Evolutionary conservation across 1,140 invertebrate genomes (phyloP).

Genomic region (Hyles euphorbiae): DNA sequence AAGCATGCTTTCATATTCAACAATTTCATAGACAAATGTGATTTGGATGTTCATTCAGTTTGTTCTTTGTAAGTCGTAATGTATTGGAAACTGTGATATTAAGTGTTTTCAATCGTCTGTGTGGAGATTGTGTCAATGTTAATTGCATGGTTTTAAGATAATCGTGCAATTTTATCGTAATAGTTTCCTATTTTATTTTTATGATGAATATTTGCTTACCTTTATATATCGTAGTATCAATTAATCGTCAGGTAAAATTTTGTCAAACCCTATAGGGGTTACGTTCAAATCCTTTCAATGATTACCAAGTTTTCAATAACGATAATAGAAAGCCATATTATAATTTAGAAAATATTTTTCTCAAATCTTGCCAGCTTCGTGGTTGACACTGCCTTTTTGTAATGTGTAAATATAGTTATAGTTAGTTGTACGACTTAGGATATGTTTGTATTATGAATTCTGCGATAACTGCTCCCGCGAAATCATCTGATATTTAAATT

Average conservation of each 20-base stretch:
- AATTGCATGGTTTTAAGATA: conserved; percentile 19
- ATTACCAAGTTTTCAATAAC: conserved; percentile 33
- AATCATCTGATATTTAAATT: too few species aligned
- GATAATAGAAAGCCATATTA: conserved; percentile 65
- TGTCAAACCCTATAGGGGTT: too few species aligned
- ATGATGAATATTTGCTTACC: conserved; percentile 5
- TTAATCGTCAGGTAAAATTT: too few species aligned
- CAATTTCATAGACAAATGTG: conserved; percentile 34
- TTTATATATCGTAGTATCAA: too few species aligned
- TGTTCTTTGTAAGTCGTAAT: conserved; percentile 27
- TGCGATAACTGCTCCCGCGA: too few species aligned
- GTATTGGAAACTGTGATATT: conserved; percentile 74
- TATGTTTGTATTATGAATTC: too few species aligned
- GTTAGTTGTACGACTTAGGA: too few species aligned
- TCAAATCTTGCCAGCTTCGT: conserved; percentile 71
- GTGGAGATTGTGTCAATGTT: conserved; percentile 32
- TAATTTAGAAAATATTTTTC: conserved; percentile 60
- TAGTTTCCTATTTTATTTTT: conserved; percentile 5
- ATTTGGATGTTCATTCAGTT: conserved; percentile 29
- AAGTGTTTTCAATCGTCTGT: conserved; percentile 65
- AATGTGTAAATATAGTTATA: conserved; percentile 63
- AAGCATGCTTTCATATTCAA: conserved; percentile 41
- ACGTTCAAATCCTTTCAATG: conserved; percentile 10
- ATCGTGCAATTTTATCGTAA: conserved; percentile 9
- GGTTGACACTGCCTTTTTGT: conserved; percentile 68